These are phyloP conservation scores for Aplysina aerophoba DNA, from an alignment of 37 sponge, comb jelly and placozoan genomes.

Conservation along the genomic window DNA sequence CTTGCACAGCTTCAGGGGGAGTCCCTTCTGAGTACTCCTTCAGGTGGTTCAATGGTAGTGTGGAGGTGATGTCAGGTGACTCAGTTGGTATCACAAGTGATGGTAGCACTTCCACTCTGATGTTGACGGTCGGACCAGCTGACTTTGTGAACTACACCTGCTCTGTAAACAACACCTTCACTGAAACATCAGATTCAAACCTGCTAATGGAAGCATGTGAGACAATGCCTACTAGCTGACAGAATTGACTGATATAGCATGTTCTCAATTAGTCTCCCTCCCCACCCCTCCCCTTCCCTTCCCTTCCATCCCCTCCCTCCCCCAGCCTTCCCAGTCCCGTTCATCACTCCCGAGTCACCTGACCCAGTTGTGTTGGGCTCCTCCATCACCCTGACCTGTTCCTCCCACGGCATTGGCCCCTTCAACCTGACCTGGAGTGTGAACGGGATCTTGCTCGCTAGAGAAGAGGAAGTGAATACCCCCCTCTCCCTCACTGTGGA, in stretches of 20 bases:
- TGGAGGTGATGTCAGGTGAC: not conserved
- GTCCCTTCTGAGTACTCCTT: slow-evolving; percentile 12
- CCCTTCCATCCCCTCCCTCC: not conserved
- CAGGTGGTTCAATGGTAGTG: not conserved
- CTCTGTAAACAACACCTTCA: too few species aligned
- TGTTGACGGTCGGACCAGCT: too few species aligned
- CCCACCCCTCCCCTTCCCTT: too few species aligned
- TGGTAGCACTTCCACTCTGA: not conserved
- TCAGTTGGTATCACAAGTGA: not conserved
- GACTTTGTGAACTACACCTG: too few species aligned
- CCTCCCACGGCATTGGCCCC: slow-evolving; percentile 16
- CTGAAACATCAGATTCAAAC: not conserved
- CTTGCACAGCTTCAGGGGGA: slow-evolving; percentile 34
- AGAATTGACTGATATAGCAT: too few species aligned
- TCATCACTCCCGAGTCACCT: slow-evolving; percentile 8
- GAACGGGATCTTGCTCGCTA: not conserved
- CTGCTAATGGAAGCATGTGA: not conserved
- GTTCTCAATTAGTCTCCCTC: too few species aligned
- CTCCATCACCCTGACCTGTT: slow-evolving; percentile 17
- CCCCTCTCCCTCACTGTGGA: not conserved
- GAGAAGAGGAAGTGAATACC: not conserved
- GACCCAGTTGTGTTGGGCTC: slow-evolving; percentile 15
- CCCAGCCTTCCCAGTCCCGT: not conserved
- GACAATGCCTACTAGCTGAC: too few species aligned
- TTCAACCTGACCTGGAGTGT: slow-evolving; percentile 28